Conservation (phyloP, 2,797 vertebrate genomes). For the Cossypha dichroa region DNA sequence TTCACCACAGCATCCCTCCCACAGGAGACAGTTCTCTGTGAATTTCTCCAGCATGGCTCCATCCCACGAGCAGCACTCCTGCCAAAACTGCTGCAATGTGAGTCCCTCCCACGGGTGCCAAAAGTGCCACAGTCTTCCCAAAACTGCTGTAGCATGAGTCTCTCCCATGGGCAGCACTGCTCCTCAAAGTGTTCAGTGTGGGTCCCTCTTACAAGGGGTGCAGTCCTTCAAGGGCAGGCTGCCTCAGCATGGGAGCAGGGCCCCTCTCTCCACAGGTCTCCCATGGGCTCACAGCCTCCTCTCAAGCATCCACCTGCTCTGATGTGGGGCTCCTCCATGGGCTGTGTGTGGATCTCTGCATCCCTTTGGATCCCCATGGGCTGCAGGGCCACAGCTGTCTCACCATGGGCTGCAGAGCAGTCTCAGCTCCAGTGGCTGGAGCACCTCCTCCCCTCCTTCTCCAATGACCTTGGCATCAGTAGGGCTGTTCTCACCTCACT, state of each 20-base stretch:
- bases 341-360: background rate
- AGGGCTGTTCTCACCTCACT: background rate
- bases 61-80: background rate
- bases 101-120: background rate
- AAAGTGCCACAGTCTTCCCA: background rate
- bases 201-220: background rate
- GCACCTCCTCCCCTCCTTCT: background rate
- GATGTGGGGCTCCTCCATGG: rapidly evolving
- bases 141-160: background rate
- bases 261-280: background rate
- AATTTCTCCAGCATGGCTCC: background rate
- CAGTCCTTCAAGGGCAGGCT: background rate
- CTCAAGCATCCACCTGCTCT: too few species aligned
- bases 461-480: background rate
- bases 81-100: background rate
- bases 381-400: background rate
- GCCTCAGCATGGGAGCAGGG: too few species aligned
- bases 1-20: background rate
- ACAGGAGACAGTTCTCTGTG: background rate
- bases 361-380: background rate
- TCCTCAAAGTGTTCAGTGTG: background rate
- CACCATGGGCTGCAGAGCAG: background rate
- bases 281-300: background rate
- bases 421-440: background rate
- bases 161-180: rapidly evolving